phyloP scores from a whole-genome alignment of 2,888 invertebrate genomes.

The Campoletis raptor region DNA sequence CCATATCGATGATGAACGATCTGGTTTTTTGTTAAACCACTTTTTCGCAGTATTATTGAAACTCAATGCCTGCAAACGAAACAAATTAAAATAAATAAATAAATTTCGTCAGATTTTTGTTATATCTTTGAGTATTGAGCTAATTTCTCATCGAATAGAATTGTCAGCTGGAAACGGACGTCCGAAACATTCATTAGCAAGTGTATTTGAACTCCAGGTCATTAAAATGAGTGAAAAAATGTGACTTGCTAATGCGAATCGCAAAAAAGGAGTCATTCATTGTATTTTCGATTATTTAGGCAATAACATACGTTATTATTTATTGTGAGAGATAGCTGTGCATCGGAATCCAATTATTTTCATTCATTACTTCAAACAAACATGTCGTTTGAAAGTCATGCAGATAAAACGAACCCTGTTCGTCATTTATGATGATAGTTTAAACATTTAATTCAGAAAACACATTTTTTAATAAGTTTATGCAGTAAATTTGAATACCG shows the following conservation, averaged over 20 bases:
- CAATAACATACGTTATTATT: conserved; percentile 20
- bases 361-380: background rate
- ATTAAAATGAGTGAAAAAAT: background rate
- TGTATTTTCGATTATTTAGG: background rate
- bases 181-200: background rate
- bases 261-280: background rate
- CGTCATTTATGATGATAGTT: background rate
- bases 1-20: background rate
- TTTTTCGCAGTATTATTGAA: background rate
- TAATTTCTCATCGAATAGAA: background rate
- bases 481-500: conserved; percentile 33
- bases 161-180: background rate
- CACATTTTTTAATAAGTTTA: background rate
- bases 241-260: background rate
- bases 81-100: background rate
- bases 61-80: background rate
- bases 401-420: background rate
- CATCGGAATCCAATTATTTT: background rate
- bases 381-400: background rate
- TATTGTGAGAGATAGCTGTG: conserved; percentile 16
- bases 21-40: background rate
- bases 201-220: background rate
- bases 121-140: background rate
- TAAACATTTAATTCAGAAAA: background rate
- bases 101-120: background rate